Evolutionary conservation across 2,797 vertebrate genomes (phyloP), one percentile per base, ranked within the genome.

Genomic region (Gymnothorax javanicus): DNA sequence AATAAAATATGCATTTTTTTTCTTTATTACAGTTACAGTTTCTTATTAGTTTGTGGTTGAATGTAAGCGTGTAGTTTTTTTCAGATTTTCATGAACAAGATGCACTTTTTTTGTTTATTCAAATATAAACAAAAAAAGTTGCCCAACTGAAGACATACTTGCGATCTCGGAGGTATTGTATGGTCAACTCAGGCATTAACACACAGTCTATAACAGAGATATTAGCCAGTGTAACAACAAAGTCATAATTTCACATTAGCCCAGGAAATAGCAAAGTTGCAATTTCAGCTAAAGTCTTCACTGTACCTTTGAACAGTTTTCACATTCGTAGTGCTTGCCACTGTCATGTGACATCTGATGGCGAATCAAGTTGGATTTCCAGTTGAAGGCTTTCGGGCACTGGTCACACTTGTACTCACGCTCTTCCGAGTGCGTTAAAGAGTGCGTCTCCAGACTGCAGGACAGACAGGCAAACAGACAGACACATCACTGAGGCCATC

Each of bases 271-370:
- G n/a, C 17, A 71, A 13, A 8, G 58, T n/a, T n/a, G 57, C 25
- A 5, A 33, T 87, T 82, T 83, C 87, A 79, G 57, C 89, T 93
- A 92, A 92, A 86, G 92, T 91, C 93, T 97, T 98, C 97, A 99
- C 98, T 96, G 96, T 99, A 99, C 99, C 99, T 99, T 99, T 97
- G 98, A 98, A 97, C 99, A 99, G 96, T 99, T 99, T 95, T 99
- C 99, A 97, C 99, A 99, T 96, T 99, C 99, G 7, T 99, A 99
- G 96, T 99, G 98, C 95, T 99, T 99, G 95, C 98, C 98, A 0
- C 96, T 99, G 96, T 99, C 99, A 27, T 99, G 99, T 0, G 99
- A 99, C 99, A 99, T 99, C 94, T 99, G 99, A 95, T 99, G 99
- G 90, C 99, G 97, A 93, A 99, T 99, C 94, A 99, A 96, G 94